Evolutionary conservation across 2,888 invertebrate genomes (phyloP), one percentile per base, ranked within the genome.

Genomic region (Gortyna flavago): DNA sequence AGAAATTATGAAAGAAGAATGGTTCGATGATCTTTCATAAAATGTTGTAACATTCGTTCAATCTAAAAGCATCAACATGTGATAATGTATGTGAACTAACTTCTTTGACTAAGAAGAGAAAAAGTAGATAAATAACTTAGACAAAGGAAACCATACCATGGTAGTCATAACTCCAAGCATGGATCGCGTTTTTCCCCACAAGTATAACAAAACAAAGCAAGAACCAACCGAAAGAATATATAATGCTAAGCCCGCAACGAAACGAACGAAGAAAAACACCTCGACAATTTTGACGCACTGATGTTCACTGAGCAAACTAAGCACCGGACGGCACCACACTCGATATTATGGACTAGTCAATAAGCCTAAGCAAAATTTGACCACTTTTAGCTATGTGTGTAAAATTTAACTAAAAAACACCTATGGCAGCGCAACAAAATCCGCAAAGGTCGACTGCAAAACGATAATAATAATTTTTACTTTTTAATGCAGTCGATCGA

Each of bases 141-240:
- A 96, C 96, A 96, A 96, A 96, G 96, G 94, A 96, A 96, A 96
- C 96, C 96, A 96, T 96, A 96, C 96, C 96, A 96, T 96, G 95
- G 96, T 96, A 95, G 96, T 96, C 96, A 96, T 96, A 95, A 95
- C 96, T 96, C 96, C 96, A 95, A 96, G 96, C 96, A 96, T 96
- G 96, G 96, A 95, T 96, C 95, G 96, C 95, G 96, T 91, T 96
- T 96, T 95, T 90, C 93, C 83, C 83, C 96, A 94, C 96, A 93
- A 92, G 87, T 91, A 92, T 95, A 93, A 92, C 90, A 94, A 94
- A 94, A 89, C 81, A 93, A 93, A 93, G 91, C 90, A 89, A 92
- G 91, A 93, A 91, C 88, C 88, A 93, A 93, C 87, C 77, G 87
- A 92, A 90, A 91, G 87, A 92, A 92, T 90, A 92, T 82, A 81